Evolutionary conservation across 1,140 invertebrate species (phyloP), one percentile per base, ranked within the genome.

Genomic region (Atta texana): DNA sequence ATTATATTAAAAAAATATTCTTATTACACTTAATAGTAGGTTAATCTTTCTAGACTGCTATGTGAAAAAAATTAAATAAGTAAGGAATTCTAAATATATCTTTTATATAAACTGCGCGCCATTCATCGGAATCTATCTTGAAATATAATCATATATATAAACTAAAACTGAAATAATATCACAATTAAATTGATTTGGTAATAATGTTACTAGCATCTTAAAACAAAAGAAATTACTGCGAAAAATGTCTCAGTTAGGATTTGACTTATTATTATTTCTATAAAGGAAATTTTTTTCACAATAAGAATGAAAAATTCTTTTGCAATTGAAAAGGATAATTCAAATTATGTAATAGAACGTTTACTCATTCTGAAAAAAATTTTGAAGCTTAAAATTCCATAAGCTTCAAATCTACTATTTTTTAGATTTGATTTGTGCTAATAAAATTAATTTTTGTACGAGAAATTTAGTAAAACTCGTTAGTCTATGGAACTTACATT

Each of bases 381-480:
- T 6, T 34, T 34, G 31, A 34, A 34, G 31, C 2, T 76, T 44
- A 63, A 61, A 0, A 8, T 61, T 3, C 16, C 10, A 5, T 49
- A 39, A 63, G 14, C 4, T 44, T 2, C 24, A 24, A 63, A 49
- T 61, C 1, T 44, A 7, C 31, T 75, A 57, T 14, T 76, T 74
- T 34, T 3, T 57, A 7, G 10, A 76, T 76, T 21, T 44, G 18
- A 76, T 59, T 76, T 0, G 10, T 64, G 5, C 3, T 28, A 16
- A 69, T 78, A 7, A 68, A 51, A 78, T 78, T 66, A 6, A 1
- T 53, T 66, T 10, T n/a, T 64, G 10, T 49, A 44, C 6, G 34
- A 61, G 16, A 16, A 44, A 76, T 16, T 76, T 24, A 28, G 2
- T 77, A 63, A 77, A 63, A n/a, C 12, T 49, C 12, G 2, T 63